Base-by-base conservation (phyloP, 1,140 invertebrate species). In the Aphelenchoides fujianensis region DNA sequence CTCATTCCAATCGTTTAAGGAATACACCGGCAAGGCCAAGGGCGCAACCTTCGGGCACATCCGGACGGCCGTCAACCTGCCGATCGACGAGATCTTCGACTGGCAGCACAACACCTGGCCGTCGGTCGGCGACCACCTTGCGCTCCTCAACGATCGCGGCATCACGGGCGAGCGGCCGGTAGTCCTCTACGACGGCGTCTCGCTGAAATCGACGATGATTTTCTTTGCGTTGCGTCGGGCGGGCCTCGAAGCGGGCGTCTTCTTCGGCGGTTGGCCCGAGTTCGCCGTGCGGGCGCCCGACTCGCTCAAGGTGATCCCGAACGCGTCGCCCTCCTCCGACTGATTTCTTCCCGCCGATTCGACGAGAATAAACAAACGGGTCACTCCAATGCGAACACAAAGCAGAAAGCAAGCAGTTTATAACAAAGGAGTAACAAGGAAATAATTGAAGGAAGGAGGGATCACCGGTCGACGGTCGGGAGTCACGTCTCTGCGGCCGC, bases 211-310 rank as follows among this genome's bases (percentile, higher is more conserved):
- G 3, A 66, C 82, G 3, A 74, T 83, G 68, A 53, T 83, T 28
- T 83, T 82, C 82, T 76, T 70, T 63, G 74, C 80, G 7, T 67
- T 83, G 31, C 67, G 71, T 32, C 53, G 78, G 52, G 48, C 70
- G 3, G 68, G 73, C 23, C 82, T 73, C 61, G 55, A 67, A 7
- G 69, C 83, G 7, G 61, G 70, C 12, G 64, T 83, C 9, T 83
- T 84, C 69, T 83, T 83, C 63, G 83, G 81, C 3, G 71, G 73
- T 3, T 83, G 81, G 81, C 77, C 83, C 9, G 81, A 83, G 74
- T 83, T 74, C 73, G 69, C 83, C 12, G 75, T 83, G 3, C 37
- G 81, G 59, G 84, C 81, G 19, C 81, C 81, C 2, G 81, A 83
- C 70, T 74, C 75, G 30, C 64, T 83, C 23, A 83, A 83, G 72